Evolutionary conservation across 2,113 vertebrate genomes (phyloP).

Genomic region (Hyla sarda): DNA sequence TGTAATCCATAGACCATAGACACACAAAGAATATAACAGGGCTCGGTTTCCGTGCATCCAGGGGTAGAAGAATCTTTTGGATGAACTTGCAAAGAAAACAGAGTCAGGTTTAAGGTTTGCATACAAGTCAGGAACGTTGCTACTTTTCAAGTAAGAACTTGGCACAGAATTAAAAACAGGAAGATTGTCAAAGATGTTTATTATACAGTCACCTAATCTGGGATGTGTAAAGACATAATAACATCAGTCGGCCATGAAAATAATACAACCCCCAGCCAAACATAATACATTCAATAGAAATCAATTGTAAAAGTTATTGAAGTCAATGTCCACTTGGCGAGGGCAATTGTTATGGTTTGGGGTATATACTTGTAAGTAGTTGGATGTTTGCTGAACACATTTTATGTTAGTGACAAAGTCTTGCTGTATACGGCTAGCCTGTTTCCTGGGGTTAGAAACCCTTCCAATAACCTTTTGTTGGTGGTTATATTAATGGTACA

Average conservation of each 20-base stretch:
- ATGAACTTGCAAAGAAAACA: constrained; percentile 55
- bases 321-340: not conserved
- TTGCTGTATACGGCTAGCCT: not conserved
- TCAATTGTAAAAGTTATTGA: not conserved
- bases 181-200: constrained; percentile 47
- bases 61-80: constrained; percentile 6
- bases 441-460: not conserved
- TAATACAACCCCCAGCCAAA: constrained; percentile 26
- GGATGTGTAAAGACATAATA: constrained; percentile 24
- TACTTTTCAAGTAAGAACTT: constrained; percentile 47
- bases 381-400: not conserved
- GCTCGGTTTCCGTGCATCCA: constrained; percentile 6
- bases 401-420: not conserved
- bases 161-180: constrained; percentile 25
- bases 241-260: not conserved
- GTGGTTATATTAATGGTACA: not conserved
- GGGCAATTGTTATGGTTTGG: not conserved
- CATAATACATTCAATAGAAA: not conserved
- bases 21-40: not conserved
- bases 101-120: constrained; percentile 34
- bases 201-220: constrained; percentile 41
- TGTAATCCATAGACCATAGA: not conserved
- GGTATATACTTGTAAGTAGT: not conserved
- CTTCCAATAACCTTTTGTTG: not conserved
- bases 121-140: constrained; percentile 33